Evolutionary conservation across 2,113 vertebrate genomes (phyloP), one percentile per base, ranked within the genome.

Genomic region (Oxyruncus cristatus): DNA sequence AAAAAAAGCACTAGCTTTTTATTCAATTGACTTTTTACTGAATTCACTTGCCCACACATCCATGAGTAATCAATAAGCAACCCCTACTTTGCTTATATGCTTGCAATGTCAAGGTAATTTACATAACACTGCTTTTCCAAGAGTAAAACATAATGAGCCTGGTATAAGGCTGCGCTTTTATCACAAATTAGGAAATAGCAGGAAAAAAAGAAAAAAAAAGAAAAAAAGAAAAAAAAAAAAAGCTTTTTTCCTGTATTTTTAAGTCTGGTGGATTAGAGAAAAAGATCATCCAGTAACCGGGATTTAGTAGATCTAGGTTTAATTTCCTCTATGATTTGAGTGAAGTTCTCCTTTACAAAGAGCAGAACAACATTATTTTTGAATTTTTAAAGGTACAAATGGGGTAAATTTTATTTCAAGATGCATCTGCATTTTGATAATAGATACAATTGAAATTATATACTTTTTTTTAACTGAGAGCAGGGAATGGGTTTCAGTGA

Each of bases 311-410:
- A 56, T 65, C n/a, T 58, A 81, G 33, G 62, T 89, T 95, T 96
- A 74, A 96, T 92, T 93, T 95, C 65, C 79, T 73, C 19, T 23
- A 73, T 28, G 35, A 80, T 87, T 61, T 86, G 32, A 85, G n/a
- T 52, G 14, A 86, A 92, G 27, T 65, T 44, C 14, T 71, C n/a
- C 61, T 50, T 85, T 82, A 80, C 7, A 75, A 77, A 56, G 11
- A 65, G 32, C 9, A 39, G 37, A 91, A 67, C 10, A 93, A 46
- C 30, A 37, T 44, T 74, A 14, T 26, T 47, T 86, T 39, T 77
- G 0, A 84, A 71, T 71, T 89, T 86, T 44, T 41, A 10, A 12
- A n/a, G 41, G 62, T 75, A 84, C 23, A 39, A 20, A 9, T 8
- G 4, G 8, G 17, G 10, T 41, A 89, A 88, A 93, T 41, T 78